A percentile compares a stretch with the other conserved stretches of the same genome.
phyloP scores from a whole-genome alignment of 2,797 vertebrate species.

The Iguana delicatissima region DNA sequence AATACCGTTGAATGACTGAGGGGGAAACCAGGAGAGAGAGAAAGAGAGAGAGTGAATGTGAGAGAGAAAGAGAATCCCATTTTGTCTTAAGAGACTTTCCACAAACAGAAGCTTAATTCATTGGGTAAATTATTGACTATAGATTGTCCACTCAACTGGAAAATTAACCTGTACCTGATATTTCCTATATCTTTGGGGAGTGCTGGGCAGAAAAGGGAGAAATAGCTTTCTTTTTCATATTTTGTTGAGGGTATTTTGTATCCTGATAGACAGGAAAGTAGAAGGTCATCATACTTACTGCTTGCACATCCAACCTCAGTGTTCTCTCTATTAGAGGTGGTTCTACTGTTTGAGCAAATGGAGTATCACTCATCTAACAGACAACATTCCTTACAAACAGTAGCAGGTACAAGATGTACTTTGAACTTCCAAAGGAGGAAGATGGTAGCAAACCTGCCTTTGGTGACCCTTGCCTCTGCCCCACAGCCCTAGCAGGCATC shows the following conservation, averaged over 20 bases:
- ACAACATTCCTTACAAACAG: too few species aligned
- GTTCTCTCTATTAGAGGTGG: too few species aligned
- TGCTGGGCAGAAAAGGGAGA: too few species aligned
- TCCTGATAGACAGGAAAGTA: neutral
- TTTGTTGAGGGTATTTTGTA: neutral
- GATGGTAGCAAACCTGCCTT: too few species aligned
- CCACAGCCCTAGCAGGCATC: too few species aligned
- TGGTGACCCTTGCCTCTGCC: too few species aligned
- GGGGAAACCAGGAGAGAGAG: neutral
- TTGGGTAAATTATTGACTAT: constrained; percentile 38
- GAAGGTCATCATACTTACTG: neutral
- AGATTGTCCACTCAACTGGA: constrained; percentile 37
- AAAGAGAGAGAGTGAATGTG: neutral
- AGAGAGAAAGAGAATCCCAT: neutral
- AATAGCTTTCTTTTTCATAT: neutral
- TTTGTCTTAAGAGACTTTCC: constrained; percentile 26
- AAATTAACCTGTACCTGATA: constrained; percentile 7
- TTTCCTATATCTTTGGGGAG: neutral
- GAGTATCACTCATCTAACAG: too few species aligned
- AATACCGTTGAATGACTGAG: constrained; percentile 28
- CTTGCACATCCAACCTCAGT: neutral
- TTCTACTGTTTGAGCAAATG: too few species aligned
- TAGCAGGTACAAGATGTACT: too few species aligned
- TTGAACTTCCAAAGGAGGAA: too few species aligned
- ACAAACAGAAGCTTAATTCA: constrained; percentile 41